Base-by-base conservation (phyloP, 2,888 invertebrate genomes). In the Cartodere bifasciata region DNA sequence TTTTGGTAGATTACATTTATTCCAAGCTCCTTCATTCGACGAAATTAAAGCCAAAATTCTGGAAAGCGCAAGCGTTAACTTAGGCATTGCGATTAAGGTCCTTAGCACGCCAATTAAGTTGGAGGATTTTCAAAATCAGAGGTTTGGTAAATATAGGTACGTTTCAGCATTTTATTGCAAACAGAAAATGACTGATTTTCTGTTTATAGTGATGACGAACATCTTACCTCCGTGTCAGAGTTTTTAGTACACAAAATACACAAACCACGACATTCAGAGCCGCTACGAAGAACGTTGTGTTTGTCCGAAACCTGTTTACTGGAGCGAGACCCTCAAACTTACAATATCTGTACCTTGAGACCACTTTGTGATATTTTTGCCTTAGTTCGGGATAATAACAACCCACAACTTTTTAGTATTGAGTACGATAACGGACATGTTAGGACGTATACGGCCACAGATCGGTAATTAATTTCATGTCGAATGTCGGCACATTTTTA, bases 261-360 rank as follows among this genome's bases (percentile, higher is more conserved):
- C 45, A 82, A 84, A 11, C 67, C 73, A 1, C 69, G 90, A 14
- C 83, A 87, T 55, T 72, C 75, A 49, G 91, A 91, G 48, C 80
- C 86, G 1, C 81, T 88, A 46, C 69, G 86, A 39, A 72, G 97
- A 33, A 83, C 88, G 0, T 68, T 99, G 16, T 97, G 97, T 53
- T 69, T 99, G 12, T 90, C 92, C 0, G 97, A 98, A 60, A 83
- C 85, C 0, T 97, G 97, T 55, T 66, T 99, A 29, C 64, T 99
- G 28, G 98, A 99, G 63, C 70, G 98, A 43, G 98, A 99, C 64
- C 91, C 92, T 2, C 88, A 87, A 55, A 94, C 95, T 1, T 99
- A 99, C 57, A 85, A 82, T 45, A 82, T 92, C 29, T 80, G 91
- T 43, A 94, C 94, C 12, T 66, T 92, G 27, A 70, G 82, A 29